phyloP scores from a whole-genome alignment of 2,113 vertebrate species.

The Crotalus tigris region DNA sequence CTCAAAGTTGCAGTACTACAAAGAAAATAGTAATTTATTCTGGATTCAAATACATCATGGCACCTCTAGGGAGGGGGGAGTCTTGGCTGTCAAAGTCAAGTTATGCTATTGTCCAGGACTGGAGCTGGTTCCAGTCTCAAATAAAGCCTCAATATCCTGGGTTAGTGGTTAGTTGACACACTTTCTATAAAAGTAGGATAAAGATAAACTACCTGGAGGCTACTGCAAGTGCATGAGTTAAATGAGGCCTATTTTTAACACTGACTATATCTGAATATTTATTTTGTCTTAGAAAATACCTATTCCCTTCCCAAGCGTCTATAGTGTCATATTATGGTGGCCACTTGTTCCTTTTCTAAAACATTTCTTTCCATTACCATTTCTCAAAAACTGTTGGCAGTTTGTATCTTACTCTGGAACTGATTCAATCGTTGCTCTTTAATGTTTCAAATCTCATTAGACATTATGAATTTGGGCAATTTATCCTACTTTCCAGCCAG shows the following conservation, averaged over 20 bases:
- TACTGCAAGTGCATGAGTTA: not conserved
- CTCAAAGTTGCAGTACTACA: not conserved
- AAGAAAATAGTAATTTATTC: not conserved
- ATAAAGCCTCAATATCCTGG: not conserved
- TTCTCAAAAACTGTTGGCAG: conserved; percentile 30
- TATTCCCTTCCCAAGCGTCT: not conserved
- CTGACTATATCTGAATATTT: not conserved
- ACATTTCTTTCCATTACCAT: not conserved
- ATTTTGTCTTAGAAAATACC: not conserved
- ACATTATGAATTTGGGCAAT: conserved; percentile 29
- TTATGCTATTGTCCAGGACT: not conserved
- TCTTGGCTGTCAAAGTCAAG: not conserved
- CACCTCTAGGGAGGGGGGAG: not conserved
- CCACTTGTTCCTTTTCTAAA: not conserved
- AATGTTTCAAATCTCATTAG: conserved; percentile 43
- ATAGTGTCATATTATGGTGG: not conserved
- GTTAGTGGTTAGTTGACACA: not conserved
- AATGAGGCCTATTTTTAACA: not conserved
- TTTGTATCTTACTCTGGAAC: conserved; percentile 18
- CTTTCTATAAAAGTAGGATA: not conserved
- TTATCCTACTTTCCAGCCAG: conserved; percentile 33
- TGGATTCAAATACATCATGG: not conserved
- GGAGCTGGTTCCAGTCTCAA: not conserved
- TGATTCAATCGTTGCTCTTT: conserved; percentile 24
- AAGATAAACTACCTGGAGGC: not conserved